Evolutionary conservation across 1,140 invertebrate genomes (phyloP).

Genomic region (Parapsyche elsis): DNA sequence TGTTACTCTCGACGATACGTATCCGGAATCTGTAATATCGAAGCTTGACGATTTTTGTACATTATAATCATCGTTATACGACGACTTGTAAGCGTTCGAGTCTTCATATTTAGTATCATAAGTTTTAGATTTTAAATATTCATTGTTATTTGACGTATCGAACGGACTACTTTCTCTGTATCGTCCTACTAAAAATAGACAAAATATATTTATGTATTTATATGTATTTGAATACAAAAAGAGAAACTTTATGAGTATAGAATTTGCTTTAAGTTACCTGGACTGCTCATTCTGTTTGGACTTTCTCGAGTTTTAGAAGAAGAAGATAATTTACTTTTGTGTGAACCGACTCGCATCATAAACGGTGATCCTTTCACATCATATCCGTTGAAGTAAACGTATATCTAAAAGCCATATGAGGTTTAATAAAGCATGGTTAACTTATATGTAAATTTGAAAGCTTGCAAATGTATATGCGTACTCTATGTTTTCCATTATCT

Average conservation of each 20-base stretch:
- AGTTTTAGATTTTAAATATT: constrained; percentile 20
- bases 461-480: constrained; percentile 56
- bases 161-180: constrained; percentile 53
- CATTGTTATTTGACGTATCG: constrained; percentile 41
- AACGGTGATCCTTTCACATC: constrained; percentile 93
- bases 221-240: not conserved
- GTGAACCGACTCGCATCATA: constrained; percentile 78
- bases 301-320: constrained; percentile 64
- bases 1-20: constrained; percentile 60
- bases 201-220: too few relatives aligned
- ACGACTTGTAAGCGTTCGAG: constrained; percentile 64
- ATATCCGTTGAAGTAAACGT: constrained; percentile 94
- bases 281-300: constrained; percentile 58
- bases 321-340: constrained; percentile 68
- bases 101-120: constrained; percentile 56
- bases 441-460: not conserved
- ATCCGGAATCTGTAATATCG: constrained; percentile 63
- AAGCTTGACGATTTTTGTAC: constrained; percentile 63
- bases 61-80: constrained; percentile 59
- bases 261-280: constrained; percentile 42
- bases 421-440: not conserved
- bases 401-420: constrained; percentile 69
- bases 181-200: constrained; percentile 45
- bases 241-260: not conserved
- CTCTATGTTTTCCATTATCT: constrained; percentile 89